phyloP scores from a whole-genome alignment of 1,140 invertebrate genomes.

The Diploscapter pachys region DNA sequence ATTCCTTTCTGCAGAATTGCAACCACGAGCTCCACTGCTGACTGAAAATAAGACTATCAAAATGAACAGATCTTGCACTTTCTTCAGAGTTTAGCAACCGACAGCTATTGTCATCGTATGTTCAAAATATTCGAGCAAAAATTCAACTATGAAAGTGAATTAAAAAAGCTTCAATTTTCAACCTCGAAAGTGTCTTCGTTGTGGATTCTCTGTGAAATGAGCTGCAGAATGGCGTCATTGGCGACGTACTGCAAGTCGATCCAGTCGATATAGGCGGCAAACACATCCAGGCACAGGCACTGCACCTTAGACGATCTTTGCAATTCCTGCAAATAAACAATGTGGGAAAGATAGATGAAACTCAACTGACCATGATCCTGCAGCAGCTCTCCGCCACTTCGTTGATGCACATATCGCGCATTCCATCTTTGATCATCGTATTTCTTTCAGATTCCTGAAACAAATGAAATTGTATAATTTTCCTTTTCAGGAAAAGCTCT shows the following conservation, averaged over 20 bases:
- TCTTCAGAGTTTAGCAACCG: no score
- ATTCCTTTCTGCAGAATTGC: conserved; percentile 35
- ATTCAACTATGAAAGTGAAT: neutral
- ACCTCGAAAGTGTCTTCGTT: conserved; percentile 29
- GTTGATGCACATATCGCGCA: conserved; percentile 39
- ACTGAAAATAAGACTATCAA: conserved; percentile 1
- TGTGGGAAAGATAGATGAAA: neutral
- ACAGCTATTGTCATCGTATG: no score
- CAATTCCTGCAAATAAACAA: conserved; percentile 3
- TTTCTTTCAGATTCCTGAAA: conserved; percentile 35
- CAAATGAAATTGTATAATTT: neutral
- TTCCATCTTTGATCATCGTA: conserved; percentile 41
- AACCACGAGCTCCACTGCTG: conserved; percentile 10
- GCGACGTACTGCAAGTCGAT: conserved; percentile 40
- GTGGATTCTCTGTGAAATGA: conserved; percentile 23
- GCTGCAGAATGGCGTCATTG: conserved; percentile 33
- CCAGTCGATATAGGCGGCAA: conserved; percentile 37
- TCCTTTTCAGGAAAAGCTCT: no score
- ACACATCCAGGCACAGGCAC: conserved; percentile 28
- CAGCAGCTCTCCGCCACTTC: conserved; percentile 35
- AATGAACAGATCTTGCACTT: no score
- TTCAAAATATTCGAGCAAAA: no score
- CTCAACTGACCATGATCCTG: conserved; percentile 23
- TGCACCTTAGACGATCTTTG: conserved; percentile 1
- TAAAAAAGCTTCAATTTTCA: neutral